Base-by-base conservation (phyloP, 2,888 invertebrate genomes). In the Pyrgus malvae region DNA sequence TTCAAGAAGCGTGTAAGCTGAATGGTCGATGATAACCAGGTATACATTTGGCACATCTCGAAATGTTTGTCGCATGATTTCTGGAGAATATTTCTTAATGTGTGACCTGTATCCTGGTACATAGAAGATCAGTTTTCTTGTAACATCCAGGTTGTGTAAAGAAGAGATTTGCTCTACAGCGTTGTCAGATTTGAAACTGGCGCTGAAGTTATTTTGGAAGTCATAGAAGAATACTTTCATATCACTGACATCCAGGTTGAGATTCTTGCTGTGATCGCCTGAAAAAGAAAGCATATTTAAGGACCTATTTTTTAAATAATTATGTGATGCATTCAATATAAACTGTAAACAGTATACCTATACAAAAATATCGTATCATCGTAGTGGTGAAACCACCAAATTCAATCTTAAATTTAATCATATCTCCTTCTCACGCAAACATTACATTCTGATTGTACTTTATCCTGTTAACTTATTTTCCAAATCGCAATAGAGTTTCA, bases 21-120 rank as follows among this genome's bases (percentile, higher is more conserved):
- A 88, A 62, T 89, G 88, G 49, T 90, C 89, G 1, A 89, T 69
- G 7, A 89, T 85, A 19, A 88, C 79, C 0, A 89, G 60, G 23
- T 90, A 89, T 4, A 67, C 75, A 12, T 88, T 78, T 0, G 80
- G 79, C 1, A 83, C 65, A 21, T 80, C 76, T 56, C 75, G 78
- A 55, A 88, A 88, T 0, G 85, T 78, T 17, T 81, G 76, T 4
- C 88, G 66, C 5, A 89, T 74, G 0, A 81, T 56, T 42, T 88
- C 81, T 40, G 85, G 80, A 0, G 83, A 83, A 6, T 79, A 78
- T 48, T 73, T 81, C 55, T 68, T 70, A 29, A 89, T 85, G 49
- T 87, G 78, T 0, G 88, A 83, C 60, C 87, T 88, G 67, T 87
- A 89, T 1, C 89, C 89, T 0, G 89, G 86, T 0, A 86, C 85